Evolutionary conservation across 2,888 invertebrate genomes (phyloP), one percentile per base, ranked within the genome.

Genomic region (Dasypogon diadema): DNA sequence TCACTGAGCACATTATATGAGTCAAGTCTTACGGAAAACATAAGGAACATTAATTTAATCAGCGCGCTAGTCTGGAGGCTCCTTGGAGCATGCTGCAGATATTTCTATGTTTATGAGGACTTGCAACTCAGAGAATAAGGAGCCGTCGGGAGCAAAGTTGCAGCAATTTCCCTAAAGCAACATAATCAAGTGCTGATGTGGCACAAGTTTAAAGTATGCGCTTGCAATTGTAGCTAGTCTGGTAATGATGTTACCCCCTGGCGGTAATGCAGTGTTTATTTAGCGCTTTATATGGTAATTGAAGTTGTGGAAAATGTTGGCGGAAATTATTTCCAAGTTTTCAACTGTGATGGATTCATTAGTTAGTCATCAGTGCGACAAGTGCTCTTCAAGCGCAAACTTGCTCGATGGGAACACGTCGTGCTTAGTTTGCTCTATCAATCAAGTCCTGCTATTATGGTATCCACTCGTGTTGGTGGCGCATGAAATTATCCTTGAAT

Each of bases 401-500:
- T 30, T 30, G 30, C 58, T 58, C 58, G 16, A 5, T 12, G 30
- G 16, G 22, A 21, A 21, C 18, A 10, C 51, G 21, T 51, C 51
- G 12, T 51, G n/a, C 37, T 34, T 10, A 18, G 60, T 34, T 60
- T 60, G 16, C 37, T 37, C 21, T 37, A 60, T 60, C 37, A 60
- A 60, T 60, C 60, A 60, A 37, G 60, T 12, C 37, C 10, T 37
- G 60, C 37, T 60, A 60, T 60, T 60, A 16, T 21, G 12, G 42
- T 42, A 42, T 10, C 37, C 34, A 16, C 8, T 37, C 12, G 42
- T 30, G 16, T 21, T 60, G 60, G 60, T 60, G 60, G 60, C 37
- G 60, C 34, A 60, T 60, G 37, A 60, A 60, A 60, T 34, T 60
- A 60, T 60, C 37, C 60, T 60, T 60, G 60, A 60, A 37, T 60